phyloP scores from a whole-genome alignment of 1,140 invertebrate species.

The Spodoptera litura region DNA sequence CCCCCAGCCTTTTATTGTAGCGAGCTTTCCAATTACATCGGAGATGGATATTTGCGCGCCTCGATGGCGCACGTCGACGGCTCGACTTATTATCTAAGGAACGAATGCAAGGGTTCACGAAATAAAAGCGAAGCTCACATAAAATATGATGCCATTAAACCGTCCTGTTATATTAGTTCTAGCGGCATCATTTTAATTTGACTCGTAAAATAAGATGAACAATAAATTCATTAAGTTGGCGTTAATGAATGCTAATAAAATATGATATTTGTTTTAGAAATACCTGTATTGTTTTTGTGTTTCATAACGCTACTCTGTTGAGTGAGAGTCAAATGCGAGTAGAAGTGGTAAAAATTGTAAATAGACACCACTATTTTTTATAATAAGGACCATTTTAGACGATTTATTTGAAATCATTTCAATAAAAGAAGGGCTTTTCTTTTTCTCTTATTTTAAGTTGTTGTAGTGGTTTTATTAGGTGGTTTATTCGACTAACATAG shows the following conservation, averaged over 20 bases:
- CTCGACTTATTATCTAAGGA: constrained; percentile 55
- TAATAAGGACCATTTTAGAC: too few relatives aligned
- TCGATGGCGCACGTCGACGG: constrained; percentile 48
- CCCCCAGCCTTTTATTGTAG: constrained; percentile 71
- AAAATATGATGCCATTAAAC: constrained; percentile 41
- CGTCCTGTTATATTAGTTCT: constrained; percentile 26
- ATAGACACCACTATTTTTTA: too few relatives aligned
- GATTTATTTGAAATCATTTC: too few relatives aligned
- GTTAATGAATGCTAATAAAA: constrained; percentile 34
- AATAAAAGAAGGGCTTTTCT: too few relatives aligned
- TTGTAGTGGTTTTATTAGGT: too few relatives aligned
- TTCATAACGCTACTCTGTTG: too few relatives aligned
- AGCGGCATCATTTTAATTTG: constrained; percentile 13
- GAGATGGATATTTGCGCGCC: constrained; percentile 63
- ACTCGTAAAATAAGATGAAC: constrained; percentile 21
- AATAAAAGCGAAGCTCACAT: constrained; percentile 51
- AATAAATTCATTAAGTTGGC: constrained; percentile 31
- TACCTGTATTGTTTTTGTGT: background rate
- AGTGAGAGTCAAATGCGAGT: too few relatives aligned
- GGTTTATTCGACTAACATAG: too few relatives aligned
- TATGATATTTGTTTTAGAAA: constrained; percentile 9
- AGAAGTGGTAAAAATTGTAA: too few relatives aligned
- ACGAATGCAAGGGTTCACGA: constrained; percentile 56
- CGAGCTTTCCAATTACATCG: constrained; percentile 75
- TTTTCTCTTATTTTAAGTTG: too few relatives aligned